Conservation (phyloP, 2,888 invertebrate species). For the Nycteola revayana region DNA sequence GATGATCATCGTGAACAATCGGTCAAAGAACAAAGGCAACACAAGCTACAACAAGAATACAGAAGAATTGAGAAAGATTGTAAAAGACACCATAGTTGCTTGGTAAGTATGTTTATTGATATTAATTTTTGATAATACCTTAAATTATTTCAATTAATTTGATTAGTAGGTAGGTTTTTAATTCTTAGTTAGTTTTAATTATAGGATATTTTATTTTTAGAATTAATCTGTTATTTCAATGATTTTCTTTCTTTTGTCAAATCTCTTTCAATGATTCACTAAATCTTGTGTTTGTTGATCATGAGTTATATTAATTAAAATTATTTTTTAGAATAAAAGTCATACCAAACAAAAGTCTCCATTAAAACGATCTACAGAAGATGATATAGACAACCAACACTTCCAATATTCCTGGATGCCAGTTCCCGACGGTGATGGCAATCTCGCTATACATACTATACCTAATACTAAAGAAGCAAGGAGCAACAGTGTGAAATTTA, state of each 20-base stretch:
- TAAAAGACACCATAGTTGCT: conserved; percentile 38
- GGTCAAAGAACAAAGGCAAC: conserved; percentile 54
- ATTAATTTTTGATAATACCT: too few species aligned
- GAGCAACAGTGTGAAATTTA: conserved; percentile 62
- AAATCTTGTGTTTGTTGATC: too few species aligned
- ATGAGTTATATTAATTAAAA: background rate
- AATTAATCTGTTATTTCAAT: too few species aligned
- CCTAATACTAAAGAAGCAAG: conserved; percentile 40
- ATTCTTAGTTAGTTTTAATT: too few species aligned
- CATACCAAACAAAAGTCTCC: conserved; percentile 45
- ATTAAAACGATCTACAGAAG: conserved; percentile 21
- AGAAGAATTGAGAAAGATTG: conserved; percentile 61
- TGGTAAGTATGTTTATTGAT: conserved; percentile 16
- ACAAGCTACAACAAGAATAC: conserved; percentile 62
- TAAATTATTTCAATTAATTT: too few species aligned
- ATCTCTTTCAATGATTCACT: too few species aligned
- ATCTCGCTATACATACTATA: conserved; percentile 63
- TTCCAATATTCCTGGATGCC: conserved; percentile 76
- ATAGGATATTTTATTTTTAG: too few species aligned
- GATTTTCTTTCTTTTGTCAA: too few species aligned
- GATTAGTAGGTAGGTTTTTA: too few species aligned
- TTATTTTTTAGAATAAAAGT: conserved; percentile 42
- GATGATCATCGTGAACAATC: conserved; percentile 55
- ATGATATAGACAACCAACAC: conserved; percentile 42
- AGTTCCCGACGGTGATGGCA: conserved; percentile 66